Percentiles rank a stretch among this genome's conserved stretches.
Conservation (phyloP, 2,113 vertebrate genomes). For the Nyctibius bracteatus region DNA sequence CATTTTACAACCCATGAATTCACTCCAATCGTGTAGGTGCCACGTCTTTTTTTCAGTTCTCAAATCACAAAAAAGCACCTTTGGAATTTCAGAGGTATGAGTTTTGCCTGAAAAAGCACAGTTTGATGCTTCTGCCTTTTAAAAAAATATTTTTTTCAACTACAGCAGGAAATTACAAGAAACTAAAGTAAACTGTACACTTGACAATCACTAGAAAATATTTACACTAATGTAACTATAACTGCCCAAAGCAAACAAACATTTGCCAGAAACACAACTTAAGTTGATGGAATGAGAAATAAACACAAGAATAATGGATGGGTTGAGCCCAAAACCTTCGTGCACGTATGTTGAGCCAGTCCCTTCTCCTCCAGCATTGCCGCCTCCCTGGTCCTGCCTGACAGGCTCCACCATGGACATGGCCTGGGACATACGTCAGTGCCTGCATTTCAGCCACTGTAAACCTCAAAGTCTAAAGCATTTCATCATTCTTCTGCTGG, state of each 20-base stretch:
- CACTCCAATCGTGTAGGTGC: neutral
- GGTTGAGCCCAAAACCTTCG: neutral
- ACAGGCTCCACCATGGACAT: rapidly evolving
- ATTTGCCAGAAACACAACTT: conserved; percentile 51
- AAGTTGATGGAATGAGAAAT: conserved; percentile 42
- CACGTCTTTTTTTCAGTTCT: neutral
- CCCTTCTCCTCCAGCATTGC: neutral
- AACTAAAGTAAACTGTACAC: conserved; percentile 45
- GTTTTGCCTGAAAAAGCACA: neutral
- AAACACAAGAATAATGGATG: conserved; percentile 40
- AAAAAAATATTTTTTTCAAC: neutral
- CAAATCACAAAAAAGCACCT: neutral
- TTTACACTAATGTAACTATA: conserved; percentile 39
- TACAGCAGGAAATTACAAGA: conserved; percentile 52
- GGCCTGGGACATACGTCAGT: rapidly evolving
- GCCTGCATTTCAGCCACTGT: neutral
- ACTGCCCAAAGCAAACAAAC: conserved; percentile 59
- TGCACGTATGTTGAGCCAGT: neutral
- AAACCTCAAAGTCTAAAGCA: neutral
- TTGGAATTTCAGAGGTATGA: neutral
- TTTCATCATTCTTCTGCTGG: neutral
- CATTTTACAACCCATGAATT: neutral
- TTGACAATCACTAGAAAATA: conserved; percentile 56
- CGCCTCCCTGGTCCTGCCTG: neutral
- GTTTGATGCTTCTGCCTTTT: neutral